A percentile compares a stretch with the other conserved stretches of the same genome.
Conservation (phyloP, 2,888 invertebrate genomes). For the Netelia virgata region DNA sequence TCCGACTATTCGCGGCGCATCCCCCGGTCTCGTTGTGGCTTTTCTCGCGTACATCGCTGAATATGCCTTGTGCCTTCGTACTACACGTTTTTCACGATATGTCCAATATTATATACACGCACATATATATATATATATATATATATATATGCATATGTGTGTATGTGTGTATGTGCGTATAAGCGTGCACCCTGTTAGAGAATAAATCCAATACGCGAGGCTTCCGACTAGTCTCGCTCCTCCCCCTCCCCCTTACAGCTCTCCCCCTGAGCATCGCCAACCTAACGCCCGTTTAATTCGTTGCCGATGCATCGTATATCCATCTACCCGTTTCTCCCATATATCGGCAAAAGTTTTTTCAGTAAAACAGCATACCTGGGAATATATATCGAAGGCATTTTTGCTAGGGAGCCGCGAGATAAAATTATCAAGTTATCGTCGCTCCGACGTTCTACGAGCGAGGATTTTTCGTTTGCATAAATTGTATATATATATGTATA, state of each 20-base stretch:
- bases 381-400: not conserved
- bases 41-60: constrained; percentile 34
- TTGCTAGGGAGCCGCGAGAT: constrained; percentile 34
- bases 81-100: constrained; percentile 22
- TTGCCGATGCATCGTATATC: constrained; percentile 50
- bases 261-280: constrained; percentile 7
- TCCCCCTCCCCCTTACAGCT: not conserved
- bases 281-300: constrained; percentile 66
- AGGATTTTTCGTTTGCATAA: not conserved
- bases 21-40: constrained; percentile 46
- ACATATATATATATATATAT: no score
- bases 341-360: constrained; percentile 30
- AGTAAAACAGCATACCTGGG: not conserved
- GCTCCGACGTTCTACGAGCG: not conserved
- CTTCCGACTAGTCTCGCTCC: constrained; percentile 52
- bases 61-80: constrained; percentile 35
- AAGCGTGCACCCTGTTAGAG: constrained; percentile 36
- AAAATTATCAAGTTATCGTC: constrained; percentile 56
- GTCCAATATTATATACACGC: no score
- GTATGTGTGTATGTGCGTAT: constrained; percentile 6
- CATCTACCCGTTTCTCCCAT: constrained; percentile 5
- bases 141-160: not conserved
- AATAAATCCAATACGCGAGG: constrained; percentile 65
- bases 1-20: constrained; percentile 45
- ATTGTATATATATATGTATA: no score